Conservation (phyloP, 1,140 invertebrate species). For the Drosophila burlai region DNA sequence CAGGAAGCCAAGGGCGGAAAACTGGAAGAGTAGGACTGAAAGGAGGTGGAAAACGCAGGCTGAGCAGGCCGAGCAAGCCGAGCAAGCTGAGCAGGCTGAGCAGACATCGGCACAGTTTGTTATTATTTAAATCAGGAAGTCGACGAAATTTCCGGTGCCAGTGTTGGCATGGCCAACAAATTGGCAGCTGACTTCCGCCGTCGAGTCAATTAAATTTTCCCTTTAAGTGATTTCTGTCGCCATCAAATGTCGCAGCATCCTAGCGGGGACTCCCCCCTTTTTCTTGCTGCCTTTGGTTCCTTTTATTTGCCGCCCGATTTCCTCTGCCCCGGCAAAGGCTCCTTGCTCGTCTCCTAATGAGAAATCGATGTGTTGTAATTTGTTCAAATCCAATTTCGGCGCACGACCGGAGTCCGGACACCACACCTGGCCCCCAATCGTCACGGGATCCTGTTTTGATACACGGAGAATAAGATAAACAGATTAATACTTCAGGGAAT, state of each 20-base stretch:
- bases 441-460: conserved; percentile 26
- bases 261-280: not conserved
- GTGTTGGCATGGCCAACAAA: conserved; percentile 72
- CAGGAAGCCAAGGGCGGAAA: conserved; percentile 22
- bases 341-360: conserved; percentile 48
- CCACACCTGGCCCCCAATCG: conserved; percentile 55
- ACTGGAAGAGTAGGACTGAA: not conserved
- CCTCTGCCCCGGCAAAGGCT: not conserved
- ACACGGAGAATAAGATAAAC: conserved; percentile 2
- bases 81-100: conserved; percentile 9
- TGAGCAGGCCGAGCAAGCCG: not conserved
- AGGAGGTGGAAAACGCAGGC: not conserved
- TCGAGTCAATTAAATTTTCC: conserved; percentile 81
- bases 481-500: not conserved
- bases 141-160: conserved; percentile 80
- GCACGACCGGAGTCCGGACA: conserved; percentile 38
- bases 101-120: conserved; percentile 74
- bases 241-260: conserved; percentile 66
- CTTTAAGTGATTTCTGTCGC: conserved; percentile 80
- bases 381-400: conserved; percentile 66
- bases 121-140: conserved; percentile 85
- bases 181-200: conserved; percentile 67
- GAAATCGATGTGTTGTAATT: conserved; percentile 78
- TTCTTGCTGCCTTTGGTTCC: not conserved
- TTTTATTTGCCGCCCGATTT: conserved; percentile 14